Base-by-base conservation (phyloP, 1,140 invertebrate species). In the Solenopsis invicta region DNA sequence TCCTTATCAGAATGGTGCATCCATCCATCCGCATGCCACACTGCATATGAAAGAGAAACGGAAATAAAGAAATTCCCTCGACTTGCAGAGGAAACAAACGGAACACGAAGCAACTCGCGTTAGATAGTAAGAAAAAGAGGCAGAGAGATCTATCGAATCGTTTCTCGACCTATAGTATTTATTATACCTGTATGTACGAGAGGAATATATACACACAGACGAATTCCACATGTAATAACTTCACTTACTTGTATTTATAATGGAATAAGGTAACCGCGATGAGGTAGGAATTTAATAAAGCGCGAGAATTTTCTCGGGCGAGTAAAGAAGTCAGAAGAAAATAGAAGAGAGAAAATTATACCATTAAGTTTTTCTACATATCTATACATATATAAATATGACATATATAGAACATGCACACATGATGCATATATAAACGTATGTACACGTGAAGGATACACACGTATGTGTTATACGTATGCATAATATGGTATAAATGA, bases 321-420 rank as follows among this genome's bases (percentile, higher is more conserved):
- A 41, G 54, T 66, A 13, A 88, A n/a, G 6, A 54, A 76, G 64
- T 81, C 71, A 92, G 67, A 87, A 86, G 89, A 90, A 88, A 45
- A 56, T 80, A 88, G 82, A 93, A 86, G 78, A 85, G 81, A 78
- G 78, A 88, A 88, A 91, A 88, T 90, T 86, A 82, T 8, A 41
- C 41, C 18, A 52, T 82, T 82, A 82, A 75, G 90, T 94, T 95
- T 95, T 95, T 94, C 93, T 94, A 94, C 94, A 93, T 94, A 94
- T 93, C 92, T 93, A 92, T 91, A 89, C 66, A 93, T 92, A 91
- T 81, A 92, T 91, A 88, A 74, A 82, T 81, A 81, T 4, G 6
- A 41, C 21, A 76, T 66, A 69, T 48, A 48, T 77, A 85, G 21
- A 77, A 8, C 41, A 84, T 16, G 88, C 85, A 87, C 41, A 84